phyloP scores from a whole-genome alignment of 2,113 vertebrate species.

The Macroglossus sobrinus region DNA sequence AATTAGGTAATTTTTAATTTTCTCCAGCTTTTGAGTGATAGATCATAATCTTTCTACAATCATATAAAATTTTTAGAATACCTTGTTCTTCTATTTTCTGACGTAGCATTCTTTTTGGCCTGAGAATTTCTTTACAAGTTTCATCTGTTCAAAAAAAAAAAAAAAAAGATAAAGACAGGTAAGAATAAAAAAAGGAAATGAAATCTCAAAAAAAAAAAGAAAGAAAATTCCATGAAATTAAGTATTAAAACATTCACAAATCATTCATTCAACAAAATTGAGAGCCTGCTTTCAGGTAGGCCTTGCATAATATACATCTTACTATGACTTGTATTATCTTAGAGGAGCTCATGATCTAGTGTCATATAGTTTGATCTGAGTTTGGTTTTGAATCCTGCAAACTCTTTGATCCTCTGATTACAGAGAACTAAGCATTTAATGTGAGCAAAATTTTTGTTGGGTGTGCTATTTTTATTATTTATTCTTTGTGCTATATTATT shows the following conservation, averaged over 20 bases:
- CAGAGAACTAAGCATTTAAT: neutral
- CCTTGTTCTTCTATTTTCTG: conserved; percentile 73
- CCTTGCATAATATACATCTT: neutral
- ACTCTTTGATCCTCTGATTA: neutral
- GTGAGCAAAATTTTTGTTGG: neutral
- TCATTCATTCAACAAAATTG: neutral
- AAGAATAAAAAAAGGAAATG: neutral
- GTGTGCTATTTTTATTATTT: conserved; percentile 20
- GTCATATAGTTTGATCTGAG: neutral
- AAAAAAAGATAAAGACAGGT: neutral
- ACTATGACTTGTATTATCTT: neutral
- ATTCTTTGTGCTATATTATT: neutral
- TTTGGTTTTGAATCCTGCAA: neutral
- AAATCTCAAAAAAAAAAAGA: neutral
- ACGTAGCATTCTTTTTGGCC: conserved; percentile 74
- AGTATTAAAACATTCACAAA: neutral
- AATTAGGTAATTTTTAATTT: neutral
- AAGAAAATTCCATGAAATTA: neutral
- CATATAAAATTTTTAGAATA: conserved; percentile 5
- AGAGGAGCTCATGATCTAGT: neutral
- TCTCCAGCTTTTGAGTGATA: neutral
- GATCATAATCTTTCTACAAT: neutral
- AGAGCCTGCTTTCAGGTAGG: neutral
- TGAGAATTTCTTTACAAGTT: conserved; percentile 79
- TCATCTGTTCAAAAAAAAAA: conserved; percentile 67